Percentiles rank a stretch among this genome's conserved stretches.
Conservation (phyloP, 2,888 invertebrate genomes). For the Magallana nippona region DNA sequence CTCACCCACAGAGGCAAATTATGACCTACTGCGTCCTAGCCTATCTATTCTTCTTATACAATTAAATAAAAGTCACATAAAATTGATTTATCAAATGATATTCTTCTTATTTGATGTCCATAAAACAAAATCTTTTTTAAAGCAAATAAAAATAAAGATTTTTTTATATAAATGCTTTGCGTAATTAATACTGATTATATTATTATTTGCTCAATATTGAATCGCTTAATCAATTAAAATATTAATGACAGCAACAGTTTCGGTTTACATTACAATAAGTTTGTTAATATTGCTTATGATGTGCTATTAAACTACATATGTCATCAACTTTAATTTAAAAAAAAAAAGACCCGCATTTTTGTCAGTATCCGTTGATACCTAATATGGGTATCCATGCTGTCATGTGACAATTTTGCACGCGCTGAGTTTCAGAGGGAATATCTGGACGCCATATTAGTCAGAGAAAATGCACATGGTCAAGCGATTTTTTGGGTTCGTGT, state of each 20-base stretch:
- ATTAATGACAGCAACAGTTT: neutral
- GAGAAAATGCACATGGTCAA: neutral
- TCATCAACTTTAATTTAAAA: conserved; percentile 21
- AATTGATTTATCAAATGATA: conserved; percentile 17
- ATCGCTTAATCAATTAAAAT: neutral
- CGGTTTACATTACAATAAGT: conserved; percentile 4
- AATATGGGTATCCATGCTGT: neutral
- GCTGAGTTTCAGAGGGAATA: conserved; percentile 19
- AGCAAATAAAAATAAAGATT: neutral
- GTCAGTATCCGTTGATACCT: neutral
- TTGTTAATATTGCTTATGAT: neutral
- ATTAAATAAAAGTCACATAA: conserved; percentile 5
- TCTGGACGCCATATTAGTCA: conserved; percentile 1
- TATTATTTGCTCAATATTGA: conserved; percentile 4
- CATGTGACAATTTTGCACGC: no score
- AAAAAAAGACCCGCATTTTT: neutral
- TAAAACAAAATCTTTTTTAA: neutral
- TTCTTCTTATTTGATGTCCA: neutral
- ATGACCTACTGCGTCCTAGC: neutral
- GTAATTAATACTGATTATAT: conserved; percentile 3
- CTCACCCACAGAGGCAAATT: neutral
- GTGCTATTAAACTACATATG: neutral
- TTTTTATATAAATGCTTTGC: neutral
- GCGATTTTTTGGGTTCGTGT: conserved; percentile 3
- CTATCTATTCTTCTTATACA: conserved; percentile 22